Evolutionary conservation across 92 coral and sea anemone species (phyloP).

Genomic region (Actinostola sp.): DNA sequence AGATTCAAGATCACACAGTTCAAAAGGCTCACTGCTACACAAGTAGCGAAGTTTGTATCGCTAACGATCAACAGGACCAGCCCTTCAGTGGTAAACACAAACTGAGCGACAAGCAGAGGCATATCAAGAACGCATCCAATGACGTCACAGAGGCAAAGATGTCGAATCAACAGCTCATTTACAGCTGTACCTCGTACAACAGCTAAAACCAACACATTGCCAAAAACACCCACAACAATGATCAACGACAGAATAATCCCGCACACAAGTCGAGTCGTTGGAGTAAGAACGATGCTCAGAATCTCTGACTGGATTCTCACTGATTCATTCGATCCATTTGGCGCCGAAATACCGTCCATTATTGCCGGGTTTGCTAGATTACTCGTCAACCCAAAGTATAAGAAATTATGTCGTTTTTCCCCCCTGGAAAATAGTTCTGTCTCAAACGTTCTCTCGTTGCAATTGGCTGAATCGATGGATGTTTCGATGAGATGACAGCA

Average conservation of each 20-base stretch:
- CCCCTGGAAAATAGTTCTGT: no score
- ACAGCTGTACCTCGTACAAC: conserved; percentile 4
- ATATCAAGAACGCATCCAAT: conserved; percentile 22
- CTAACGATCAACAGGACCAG: neutral
- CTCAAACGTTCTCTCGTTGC: no score
- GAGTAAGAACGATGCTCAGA: neutral
- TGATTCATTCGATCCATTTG: no score
- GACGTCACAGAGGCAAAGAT: conserved; percentile 15
- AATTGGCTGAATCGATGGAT: no score
- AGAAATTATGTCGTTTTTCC: no score
- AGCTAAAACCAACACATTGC: conserved; percentile 14
- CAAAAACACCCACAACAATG: conserved; percentile 8
- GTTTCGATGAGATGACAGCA: no score
- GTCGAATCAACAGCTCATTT: conserved; percentile 2
- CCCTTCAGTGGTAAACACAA: conserved; percentile 5
- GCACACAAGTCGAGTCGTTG: conserved; percentile 7
- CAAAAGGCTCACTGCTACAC: conserved; percentile 3
- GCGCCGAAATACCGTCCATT: no score
- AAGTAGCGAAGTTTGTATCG: conserved; percentile 9
- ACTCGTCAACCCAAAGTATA: no score
- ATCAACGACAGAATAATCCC: conserved; percentile 8
- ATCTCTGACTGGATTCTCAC: neutral
- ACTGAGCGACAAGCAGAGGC: conserved; percentile 21
- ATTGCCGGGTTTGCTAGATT: no score
- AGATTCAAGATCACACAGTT: conserved; percentile 24